Base-by-base conservation (phyloP, 2,797 vertebrate genomes). In the Salarias fasciatus region DNA sequence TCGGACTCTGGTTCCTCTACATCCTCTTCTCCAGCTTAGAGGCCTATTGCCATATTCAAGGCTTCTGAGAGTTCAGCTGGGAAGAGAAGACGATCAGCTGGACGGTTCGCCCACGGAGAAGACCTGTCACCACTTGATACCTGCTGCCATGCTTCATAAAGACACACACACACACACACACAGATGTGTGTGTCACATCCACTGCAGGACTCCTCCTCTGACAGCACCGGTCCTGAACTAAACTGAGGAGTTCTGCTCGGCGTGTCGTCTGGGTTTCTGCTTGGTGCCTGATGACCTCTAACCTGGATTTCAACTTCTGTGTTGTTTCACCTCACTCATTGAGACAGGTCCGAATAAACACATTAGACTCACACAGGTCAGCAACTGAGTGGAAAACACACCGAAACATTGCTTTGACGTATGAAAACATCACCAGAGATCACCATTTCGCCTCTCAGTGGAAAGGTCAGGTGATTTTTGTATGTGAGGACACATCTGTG, bases 1-100 rank as follows among this genome's bases (percentile, higher is more conserved):
- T 97, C 14, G 93, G 95, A 71, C 92, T 98, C 41, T 98, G 96
- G 96, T 86, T 98, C 54, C 88, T 97, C 51, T 97, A 98, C 83
- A 87, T 98, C 86, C 94, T 97, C 45, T 97, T 98, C 76, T 92
- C 96, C 67, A 96, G 96, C 89, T 89, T 98, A 36, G 96, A 97
- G 88, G 95, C 95, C 48, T 98, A 98, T 80, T 97, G 96, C 91
- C 96, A 97, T 91, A 95, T 97, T 85, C 67, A 91, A 43, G 96
- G 95, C 80, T 97, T 98, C 93, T 98, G 82, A 93, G 58, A 52
- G 29, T 68, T 66, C 14, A 36, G 50, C 49, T 53, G 28, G 14
- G 36, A 30, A 60, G 46, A 60, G n/a, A n/a, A 74, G 57, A 70
- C 53, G 67, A 46, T 58, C 47, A 67, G 51, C 61, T 77, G 65